Evolutionary conservation across 1,140 invertebrate species (phyloP).

Genomic region (Bacillus rossius): DNA sequence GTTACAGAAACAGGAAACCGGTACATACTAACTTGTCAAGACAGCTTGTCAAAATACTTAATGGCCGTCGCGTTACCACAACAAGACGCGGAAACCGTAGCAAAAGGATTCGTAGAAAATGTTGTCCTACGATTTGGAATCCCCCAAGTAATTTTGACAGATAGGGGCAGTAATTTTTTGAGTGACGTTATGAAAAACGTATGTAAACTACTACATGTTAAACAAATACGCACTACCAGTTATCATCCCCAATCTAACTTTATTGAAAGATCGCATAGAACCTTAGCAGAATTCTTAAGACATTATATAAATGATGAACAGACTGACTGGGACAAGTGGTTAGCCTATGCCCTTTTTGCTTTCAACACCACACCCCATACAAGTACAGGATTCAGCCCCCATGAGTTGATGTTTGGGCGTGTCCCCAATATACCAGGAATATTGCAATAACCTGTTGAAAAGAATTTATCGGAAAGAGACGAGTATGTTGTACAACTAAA

Average conservation of each 20-base stretch:
- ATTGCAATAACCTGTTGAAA: neutral
- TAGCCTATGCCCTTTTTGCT: too few relatives aligned
- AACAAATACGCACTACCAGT: conserved; percentile 25
- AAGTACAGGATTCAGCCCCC: conserved; percentile 30
- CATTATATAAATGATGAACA: conserved; percentile 23
- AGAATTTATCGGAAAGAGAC: too few relatives aligned
- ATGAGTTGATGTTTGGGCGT: conserved; percentile 31
- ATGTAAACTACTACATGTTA: conserved; percentile 25
- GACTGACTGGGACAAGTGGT: conserved; percentile 36
- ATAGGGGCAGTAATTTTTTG: conserved; percentile 31
- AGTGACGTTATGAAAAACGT: conserved; percentile 25
- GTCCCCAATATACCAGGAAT: conserved; percentile 21
- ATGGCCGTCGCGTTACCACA: conserved; percentile 21
- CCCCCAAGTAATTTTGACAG: conserved; percentile 30
- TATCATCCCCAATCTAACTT: conserved; percentile 28
- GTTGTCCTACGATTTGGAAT: conserved; percentile 30
- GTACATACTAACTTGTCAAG: conserved; percentile 32
- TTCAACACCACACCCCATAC: conserved; percentile 33
- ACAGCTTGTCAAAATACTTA: conserved; percentile 31
- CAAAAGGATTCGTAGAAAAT: conserved; percentile 23
- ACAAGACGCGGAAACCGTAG: conserved; percentile 27
- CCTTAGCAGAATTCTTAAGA: conserved; percentile 27
- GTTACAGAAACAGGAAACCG: conserved; percentile 21
- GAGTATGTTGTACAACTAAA: too few relatives aligned
- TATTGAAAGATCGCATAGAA: conserved; percentile 26